Percentiles rank a stretch among this genome's conserved stretches.
Conservation (phyloP, 2,888 invertebrate species). For the Eremobia ochroleuca region DNA sequence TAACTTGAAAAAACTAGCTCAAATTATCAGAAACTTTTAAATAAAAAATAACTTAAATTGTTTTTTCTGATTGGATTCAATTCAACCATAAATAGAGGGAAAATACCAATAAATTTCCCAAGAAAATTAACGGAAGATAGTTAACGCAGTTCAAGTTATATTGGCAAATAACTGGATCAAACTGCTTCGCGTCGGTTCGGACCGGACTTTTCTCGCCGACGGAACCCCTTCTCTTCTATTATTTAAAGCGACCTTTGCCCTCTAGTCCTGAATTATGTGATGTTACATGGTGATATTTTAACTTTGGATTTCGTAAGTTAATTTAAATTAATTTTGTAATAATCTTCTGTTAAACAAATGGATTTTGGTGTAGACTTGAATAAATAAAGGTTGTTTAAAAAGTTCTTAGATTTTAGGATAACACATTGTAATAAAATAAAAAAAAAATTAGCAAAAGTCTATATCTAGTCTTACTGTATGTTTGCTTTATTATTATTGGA, state of each 20-base stretch:
- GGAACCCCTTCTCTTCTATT: conserved; percentile 72
- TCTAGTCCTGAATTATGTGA: conserved; percentile 66
- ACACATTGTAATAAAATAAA: not conserved
- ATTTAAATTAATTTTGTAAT: conserved; percentile 61
- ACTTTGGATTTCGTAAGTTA: conserved; percentile 61
- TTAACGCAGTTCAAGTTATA: conserved; percentile 63
- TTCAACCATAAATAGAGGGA: not conserved
- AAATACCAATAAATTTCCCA: not conserved
- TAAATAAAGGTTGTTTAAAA: conserved; percentile 16
- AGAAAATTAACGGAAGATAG: conserved; percentile 18
- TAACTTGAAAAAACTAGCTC: not conserved
- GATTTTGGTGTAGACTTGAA: conserved; percentile 19
- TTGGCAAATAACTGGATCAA: conserved; percentile 69
- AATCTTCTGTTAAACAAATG: conserved; percentile 53
- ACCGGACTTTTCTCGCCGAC: conserved; percentile 74
- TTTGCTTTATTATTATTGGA: not conserved
- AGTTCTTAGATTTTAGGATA: not conserved
- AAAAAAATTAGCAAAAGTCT: not conserved
- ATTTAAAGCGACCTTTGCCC: conserved; percentile 74
- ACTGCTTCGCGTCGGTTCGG: conserved; percentile 67
- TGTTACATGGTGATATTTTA: conserved; percentile 70
- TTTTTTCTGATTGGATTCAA: not conserved
- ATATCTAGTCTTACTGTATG: not conserved
- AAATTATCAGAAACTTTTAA: not conserved
- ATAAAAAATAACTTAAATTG: conserved; percentile 12